Evolutionary conservation across 2,113 vertebrate genomes (phyloP), one percentile per base, ranked within the genome.

Genomic region (Oenanthe oenanthe): DNA sequence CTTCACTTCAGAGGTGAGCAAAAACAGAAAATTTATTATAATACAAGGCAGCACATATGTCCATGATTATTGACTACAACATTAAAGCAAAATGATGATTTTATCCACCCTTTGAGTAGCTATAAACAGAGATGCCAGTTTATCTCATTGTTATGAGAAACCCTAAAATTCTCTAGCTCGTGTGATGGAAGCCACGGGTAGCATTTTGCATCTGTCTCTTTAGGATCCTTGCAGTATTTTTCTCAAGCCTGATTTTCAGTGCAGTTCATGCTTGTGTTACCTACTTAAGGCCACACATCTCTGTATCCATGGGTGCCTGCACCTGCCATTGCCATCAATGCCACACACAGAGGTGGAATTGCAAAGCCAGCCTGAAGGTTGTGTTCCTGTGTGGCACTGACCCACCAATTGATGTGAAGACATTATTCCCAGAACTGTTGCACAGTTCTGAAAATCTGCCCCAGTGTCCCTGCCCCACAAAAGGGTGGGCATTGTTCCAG

Each of bases 221-320:
- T 47, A 50, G 63, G 17, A 28, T 29, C 51, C 13, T 5, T 10
- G n/a, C 26, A 60, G 2, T 16, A 11, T 19, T 51, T 77, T 60
- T 73, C 28, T 70, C 40, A 47, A 60, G 45, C 4, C 29, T 50
- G n/a, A 25, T 57, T 74, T 81, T 74, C 50, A 36, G 29, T 14
- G 40, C 13, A 21, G 17, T 25, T 54, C 17, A 14, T 9, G 25
- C 31, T 20, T 68, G 17, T 28, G 36, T 53, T 62, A 53, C 38
- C 34, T 16, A 17, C 38, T 21, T 38, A 24, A n/a, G 61, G 31
- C 13, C 68, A 75, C 47, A 31, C 5, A 4, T 51, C 28, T 38
- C 48, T 26, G 38, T 45, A 34, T 38, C 29, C 18, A 9, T 6
- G 24, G 26, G 13, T 8, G 25, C 0, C 0, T 32, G 36, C 31